A percentile compares a stretch with the other conserved stretches of the same genome.
phyloP scores from a whole-genome alignment of 2,888 invertebrate species.

The Gasteruption jaculator region DNA sequence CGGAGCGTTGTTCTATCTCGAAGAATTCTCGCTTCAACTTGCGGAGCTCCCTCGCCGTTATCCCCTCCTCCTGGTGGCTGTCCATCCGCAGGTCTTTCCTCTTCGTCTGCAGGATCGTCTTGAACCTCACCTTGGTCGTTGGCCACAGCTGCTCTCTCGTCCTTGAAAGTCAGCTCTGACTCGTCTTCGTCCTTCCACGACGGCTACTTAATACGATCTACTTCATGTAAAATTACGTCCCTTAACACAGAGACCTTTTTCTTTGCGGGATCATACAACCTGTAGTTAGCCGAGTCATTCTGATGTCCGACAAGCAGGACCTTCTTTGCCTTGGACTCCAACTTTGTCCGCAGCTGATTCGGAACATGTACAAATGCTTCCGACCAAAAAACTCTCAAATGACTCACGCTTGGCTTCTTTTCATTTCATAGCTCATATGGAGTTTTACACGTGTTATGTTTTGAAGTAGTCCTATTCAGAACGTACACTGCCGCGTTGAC shows the following conservation, averaged over 20 bases:
- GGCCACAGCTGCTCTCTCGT: not conserved
- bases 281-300: slow-evolving; percentile 27
- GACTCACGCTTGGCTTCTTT: slow-evolving; percentile 26
- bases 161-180: not conserved
- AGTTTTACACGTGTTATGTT: slow-evolving; percentile 13
- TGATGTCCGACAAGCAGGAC: slow-evolving; percentile 28
- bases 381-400: slow-evolving; percentile 30
- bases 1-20: not conserved
- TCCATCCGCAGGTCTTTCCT: not conserved
- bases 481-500: slow-evolving; percentile 37
- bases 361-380: slow-evolving; percentile 23
- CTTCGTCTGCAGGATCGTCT: not conserved
- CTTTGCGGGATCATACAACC: slow-evolving; percentile 21
- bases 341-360: slow-evolving; percentile 21
- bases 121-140: too few relatives aligned
- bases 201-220: too few relatives aligned
- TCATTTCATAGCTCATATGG: slow-evolving; percentile 28
- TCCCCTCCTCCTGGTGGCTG: not conserved
- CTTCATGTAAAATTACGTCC: too few relatives aligned
- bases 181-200: not conserved
- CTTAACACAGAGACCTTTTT: slow-evolving; percentile 25
- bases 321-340: slow-evolving; percentile 20
- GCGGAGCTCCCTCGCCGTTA: not conserved
- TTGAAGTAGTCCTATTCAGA: slow-evolving; percentile 31
- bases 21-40: not conserved